Evolutionary conservation across 1,140 invertebrate genomes (phyloP).

Genomic region (Drosophila hydei): DNA sequence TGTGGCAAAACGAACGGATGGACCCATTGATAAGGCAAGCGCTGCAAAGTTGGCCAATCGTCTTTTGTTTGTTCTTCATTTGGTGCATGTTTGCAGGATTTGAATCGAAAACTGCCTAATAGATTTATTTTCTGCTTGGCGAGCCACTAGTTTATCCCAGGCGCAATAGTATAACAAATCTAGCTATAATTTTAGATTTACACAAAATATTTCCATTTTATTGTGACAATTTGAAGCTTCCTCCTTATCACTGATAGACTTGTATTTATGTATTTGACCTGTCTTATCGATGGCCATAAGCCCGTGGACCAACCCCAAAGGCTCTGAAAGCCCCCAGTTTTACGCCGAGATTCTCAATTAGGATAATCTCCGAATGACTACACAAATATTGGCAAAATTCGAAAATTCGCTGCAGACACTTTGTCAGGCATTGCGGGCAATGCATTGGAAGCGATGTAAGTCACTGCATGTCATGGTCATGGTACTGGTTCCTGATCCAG

Average conservation of each 20-base stretch:
- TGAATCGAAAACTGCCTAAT: not conserved
- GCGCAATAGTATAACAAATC: not conserved
- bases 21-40: constrained; percentile 8
- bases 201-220: constrained; percentile 16
- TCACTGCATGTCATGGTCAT: constrained; percentile 28
- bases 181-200: too few relatives aligned
- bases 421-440: constrained; percentile 29
- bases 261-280: constrained; percentile 35
- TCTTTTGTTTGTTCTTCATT: constrained; percentile 67
- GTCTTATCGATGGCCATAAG: constrained; percentile 31
- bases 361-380: constrained; percentile 83
- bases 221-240: constrained; percentile 56
- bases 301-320: constrained; percentile 19
- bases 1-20: constrained; percentile 49
- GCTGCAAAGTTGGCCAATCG: constrained; percentile 52
- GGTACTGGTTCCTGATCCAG: constrained; percentile 4
- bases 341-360: constrained; percentile 79
- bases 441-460: constrained; percentile 56
- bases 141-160: too few relatives aligned
- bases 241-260: constrained; percentile 6
- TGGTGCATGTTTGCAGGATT: constrained; percentile 8
- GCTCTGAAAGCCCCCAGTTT: constrained; percentile 15
- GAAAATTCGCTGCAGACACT: constrained; percentile 70
- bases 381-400: constrained; percentile 81
- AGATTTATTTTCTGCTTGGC: not conserved